These are phyloP conservation scores for Cliona cf. orientalis DNA, from an alignment of 37 sponge, comb jelly and placozoan genomes.

Conservation along the genomic window DNA sequence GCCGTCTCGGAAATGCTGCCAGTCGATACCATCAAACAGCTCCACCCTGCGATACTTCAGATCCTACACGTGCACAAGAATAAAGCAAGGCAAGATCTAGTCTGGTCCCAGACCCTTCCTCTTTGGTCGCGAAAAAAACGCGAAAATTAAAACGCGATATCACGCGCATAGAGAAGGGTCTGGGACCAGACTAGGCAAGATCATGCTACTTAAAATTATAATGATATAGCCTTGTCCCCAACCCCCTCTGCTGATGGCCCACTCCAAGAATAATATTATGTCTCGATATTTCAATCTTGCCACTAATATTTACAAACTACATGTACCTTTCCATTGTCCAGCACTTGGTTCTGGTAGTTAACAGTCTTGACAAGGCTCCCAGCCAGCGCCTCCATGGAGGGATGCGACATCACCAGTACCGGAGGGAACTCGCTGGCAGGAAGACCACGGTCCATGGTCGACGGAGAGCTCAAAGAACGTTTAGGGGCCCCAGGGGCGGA, in stretches of 20 bases:
- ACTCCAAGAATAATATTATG: too few relatives aligned
- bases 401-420: constrained; percentile 74
- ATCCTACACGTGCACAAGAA: too few relatives aligned
- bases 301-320: too few relatives aligned
- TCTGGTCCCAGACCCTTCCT: too few relatives aligned
- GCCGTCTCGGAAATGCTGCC: constrained; percentile 82
- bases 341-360: too few relatives aligned
- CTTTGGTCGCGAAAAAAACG: too few relatives aligned
- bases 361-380: constrained; percentile 47
- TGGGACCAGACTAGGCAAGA: background rate
- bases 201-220: background rate
- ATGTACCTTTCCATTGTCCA: too few relatives aligned
- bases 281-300: too few relatives aligned
- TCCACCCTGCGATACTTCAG: constrained; percentile 52
- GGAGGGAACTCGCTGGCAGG: constrained; percentile 51
- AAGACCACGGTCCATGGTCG: background rate
- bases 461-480: background rate
- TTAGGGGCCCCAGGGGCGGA: too few relatives aligned
- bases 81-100: too few relatives aligned
- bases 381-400: constrained; percentile 69
- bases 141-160: too few relatives aligned
- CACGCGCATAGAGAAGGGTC: too few relatives aligned
- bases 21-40: constrained; percentile 57
- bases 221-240: background rate
- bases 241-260: background rate